Evolutionary conservation across 2,888 invertebrate genomes (phyloP).

Genomic region (Dinocampus coccinellae): DNA sequence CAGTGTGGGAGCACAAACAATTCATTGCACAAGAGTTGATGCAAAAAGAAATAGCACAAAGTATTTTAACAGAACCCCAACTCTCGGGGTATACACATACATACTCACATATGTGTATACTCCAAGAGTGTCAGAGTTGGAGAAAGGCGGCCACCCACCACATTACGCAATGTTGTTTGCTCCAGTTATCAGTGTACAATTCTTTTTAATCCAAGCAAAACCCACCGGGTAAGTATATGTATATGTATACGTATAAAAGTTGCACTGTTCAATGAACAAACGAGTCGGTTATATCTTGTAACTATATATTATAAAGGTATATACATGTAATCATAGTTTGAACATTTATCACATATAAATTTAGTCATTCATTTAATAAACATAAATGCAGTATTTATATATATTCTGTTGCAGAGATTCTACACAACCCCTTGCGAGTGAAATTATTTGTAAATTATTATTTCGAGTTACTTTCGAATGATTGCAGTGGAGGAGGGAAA

Average conservation of each 20-base stretch:
- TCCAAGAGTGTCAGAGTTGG: constrained; percentile 37
- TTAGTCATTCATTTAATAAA: neutral
- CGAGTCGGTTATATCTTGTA: neutral
- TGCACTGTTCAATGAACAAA: constrained; percentile 12
- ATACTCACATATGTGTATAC: neutral
- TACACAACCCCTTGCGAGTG: neutral
- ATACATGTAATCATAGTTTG: neutral
- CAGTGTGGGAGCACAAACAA: neutral
- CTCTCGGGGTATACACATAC: neutral
- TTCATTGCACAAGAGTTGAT: constrained; percentile 20
- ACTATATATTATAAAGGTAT: neutral
- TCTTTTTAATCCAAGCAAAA: constrained; percentile 24
- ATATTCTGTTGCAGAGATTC: neutral
- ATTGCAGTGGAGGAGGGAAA: neutral
- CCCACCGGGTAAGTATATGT: constrained; percentile 5
- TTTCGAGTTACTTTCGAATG: neutral
- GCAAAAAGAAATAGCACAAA: constrained; percentile 12
- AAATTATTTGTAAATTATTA: neutral
- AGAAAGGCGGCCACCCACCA: constrained; percentile 66
- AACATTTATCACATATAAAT: neutral
- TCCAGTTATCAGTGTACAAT: constrained; percentile 53
- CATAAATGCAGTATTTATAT: neutral
- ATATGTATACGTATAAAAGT: neutral
- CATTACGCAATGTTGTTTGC: constrained; percentile 60
- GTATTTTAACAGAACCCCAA: constrained; percentile 15